Percentiles rank a stretch among this genome's conserved stretches.
Conservation (phyloP, 2,113 vertebrate genomes). For the Nansenia antarctica region DNA sequence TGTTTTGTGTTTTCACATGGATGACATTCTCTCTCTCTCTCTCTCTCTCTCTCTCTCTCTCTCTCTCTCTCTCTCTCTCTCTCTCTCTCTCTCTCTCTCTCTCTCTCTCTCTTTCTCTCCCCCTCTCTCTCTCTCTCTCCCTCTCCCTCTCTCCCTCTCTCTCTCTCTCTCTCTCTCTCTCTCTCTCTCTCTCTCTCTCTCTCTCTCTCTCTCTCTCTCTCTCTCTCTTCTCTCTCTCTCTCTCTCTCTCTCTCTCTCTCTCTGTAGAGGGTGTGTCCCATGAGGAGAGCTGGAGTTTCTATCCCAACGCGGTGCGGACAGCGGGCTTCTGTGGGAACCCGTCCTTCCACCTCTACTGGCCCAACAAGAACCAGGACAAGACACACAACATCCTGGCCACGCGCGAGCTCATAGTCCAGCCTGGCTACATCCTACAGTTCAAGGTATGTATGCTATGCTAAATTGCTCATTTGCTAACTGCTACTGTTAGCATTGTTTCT, state of each 20-base stretch:
- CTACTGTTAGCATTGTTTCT: neutral
- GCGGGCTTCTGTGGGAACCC: slow-evolving; percentile 98
- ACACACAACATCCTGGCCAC: slow-evolving; percentile 94
- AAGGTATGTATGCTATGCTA: slow-evolving; percentile 75
- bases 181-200: neutral
- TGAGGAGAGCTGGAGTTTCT: slow-evolving; percentile 98
- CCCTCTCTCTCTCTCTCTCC: too few relatives aligned
- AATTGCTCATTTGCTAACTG: neutral
- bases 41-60: too few relatives aligned
- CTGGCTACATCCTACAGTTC: slow-evolving; percentile 97
- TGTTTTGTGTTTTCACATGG: neutral
- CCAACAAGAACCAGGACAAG: slow-evolving; percentile 94
- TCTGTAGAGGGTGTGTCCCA: slow-evolving; percentile 88
- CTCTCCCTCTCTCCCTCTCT: too few relatives aligned
- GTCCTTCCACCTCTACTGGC: slow-evolving; percentile 98
- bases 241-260: neutral
- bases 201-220: neutral
- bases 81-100: too few relatives aligned
- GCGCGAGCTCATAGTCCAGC: slow-evolving; percentile 95
- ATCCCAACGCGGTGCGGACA: slow-evolving; percentile 95
- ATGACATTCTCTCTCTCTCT: neutral
- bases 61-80: too few relatives aligned
- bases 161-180: too few relatives aligned
- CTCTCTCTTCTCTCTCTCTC: neutral
- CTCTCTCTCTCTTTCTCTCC: too few relatives aligned